Evolutionary conservation across 2,797 vertebrate genomes (phyloP), one percentile per base, ranked within the genome.

Genomic region (Aulostomus chinensis): DNA sequence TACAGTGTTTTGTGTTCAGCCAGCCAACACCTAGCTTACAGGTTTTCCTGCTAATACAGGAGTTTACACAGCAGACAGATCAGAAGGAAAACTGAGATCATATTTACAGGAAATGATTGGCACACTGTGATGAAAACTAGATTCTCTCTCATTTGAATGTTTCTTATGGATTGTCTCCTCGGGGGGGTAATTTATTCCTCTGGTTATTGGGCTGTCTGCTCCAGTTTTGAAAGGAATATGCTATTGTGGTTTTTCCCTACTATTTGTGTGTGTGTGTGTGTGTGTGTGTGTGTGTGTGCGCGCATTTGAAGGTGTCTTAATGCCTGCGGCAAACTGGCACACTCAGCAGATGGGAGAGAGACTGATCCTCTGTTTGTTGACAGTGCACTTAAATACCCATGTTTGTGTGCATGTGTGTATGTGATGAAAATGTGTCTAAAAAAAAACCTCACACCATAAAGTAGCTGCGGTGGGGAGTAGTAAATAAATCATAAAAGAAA

Each of bases 401-500:
- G 60, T 75, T 51, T 61, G 78, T 29, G 10, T 41, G 15, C 35
- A 18, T 45, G 9, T 25, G 13, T 30, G 41, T 21, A 24, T 29
- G 42, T 25, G 18, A 5, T 12, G 9, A n/a, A 12, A 22, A 10
- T 47, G 33, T 29, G 52, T 30, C 8, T 4, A 24, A 24, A 24
- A 24, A 24, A 24, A 67, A 66, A 42, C 10, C 30, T 40, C 13
- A 46, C 48, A 71, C 56, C 21, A 68, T 46, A 68, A 71, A 58
- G 48, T 59, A 59, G 73, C 56, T 73, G 34, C 7, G 0, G 29
- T 65, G n/a, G n/a, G n/a, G 72, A 77, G 70, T 57, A 53, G 85
- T 93, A 89, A 93, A 93, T 91, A 92, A 91, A 91, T 90, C 68
- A 94, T 90, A 90, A 92, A n/a, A 90, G 80, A 87, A 37, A 38